Conservation (phyloP, 2,113 vertebrate genomes). For the Isichthys henryi region DNA sequence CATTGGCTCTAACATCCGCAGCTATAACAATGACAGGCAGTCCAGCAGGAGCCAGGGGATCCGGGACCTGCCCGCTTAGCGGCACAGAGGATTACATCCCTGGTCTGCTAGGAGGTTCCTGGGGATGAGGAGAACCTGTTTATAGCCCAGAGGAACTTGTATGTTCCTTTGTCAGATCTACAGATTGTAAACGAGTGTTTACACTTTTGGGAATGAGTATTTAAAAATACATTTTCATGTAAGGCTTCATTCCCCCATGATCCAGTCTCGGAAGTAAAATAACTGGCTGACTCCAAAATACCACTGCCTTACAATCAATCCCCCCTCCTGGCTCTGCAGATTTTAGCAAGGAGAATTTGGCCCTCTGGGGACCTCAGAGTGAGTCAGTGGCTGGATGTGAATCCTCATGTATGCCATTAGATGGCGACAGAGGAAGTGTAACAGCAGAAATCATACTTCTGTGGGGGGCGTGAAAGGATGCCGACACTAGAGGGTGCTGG, state of each 20-base stretch:
- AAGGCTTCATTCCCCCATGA: neutral
- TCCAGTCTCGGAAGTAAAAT: no score
- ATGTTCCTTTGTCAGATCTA: neutral
- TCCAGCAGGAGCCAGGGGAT: neutral
- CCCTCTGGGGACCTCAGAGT: neutral
- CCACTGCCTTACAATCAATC: neutral
- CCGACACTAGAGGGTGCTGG: neutral
- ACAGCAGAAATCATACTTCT: neutral
- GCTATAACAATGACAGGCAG: neutral
- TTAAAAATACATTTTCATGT: neutral
- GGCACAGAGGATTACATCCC: neutral
- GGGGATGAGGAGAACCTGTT: neutral
- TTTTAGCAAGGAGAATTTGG: neutral
- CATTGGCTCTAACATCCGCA: neutral
- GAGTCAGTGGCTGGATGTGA: neutral
- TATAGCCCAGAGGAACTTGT: neutral
- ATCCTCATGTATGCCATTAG: constrained; percentile 41
- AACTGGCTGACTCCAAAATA: neutral
- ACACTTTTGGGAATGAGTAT: neutral
- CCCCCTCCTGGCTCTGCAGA: neutral
- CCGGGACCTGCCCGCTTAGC: no score
- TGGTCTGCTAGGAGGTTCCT: neutral
- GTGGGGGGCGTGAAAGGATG: neutral
- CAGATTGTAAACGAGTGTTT: neutral
- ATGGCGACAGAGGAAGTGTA: constrained; percentile 53